Base-by-base conservation (phyloP, 2,888 invertebrate species). In the Nemotelus nigrinus region DNA sequence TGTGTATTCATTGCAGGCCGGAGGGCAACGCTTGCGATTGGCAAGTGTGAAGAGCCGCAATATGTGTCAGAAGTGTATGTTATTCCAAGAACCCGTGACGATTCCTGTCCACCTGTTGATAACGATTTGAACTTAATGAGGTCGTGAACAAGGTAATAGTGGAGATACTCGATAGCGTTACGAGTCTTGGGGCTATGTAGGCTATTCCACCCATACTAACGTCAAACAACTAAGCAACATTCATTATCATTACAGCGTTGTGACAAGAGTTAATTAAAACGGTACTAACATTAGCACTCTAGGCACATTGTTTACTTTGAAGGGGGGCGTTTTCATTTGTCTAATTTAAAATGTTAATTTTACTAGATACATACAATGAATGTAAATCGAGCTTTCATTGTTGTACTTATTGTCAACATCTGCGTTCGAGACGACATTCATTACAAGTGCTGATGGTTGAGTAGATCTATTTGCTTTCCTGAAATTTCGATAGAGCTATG, bases 301-400 rank as follows among this genome's bases (percentile, higher is more conserved):
- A 25, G 43, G 43, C 43, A 41, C 63, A 63, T 63, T 63, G 63
- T 25, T 43, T 39, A 3, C 63, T n/a, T 6, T 43, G n/a, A 3
- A 41, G 63, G 5, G 25, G 25, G 25, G 25, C 25, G 63, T 7
- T 41, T 63, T 63, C 43, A 63, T 63, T 63, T 63, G 63, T 5
- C 63, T 70, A 70, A 70, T 70, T 70, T n/a, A 70, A 70, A 47
- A 70, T 70, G 70, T 55, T 70, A 70, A 70, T 70, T 70, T 70
- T 53, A 55, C 41, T 63, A 25, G 25, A 25, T 25, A 25, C 25
- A 25, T 25, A 25, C 25, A 25, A 25, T 25, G 25, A 25, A 25
- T 25, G 25, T 25, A 25, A 25, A 25, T 25, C 25, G 25, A 25
- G 25, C 25, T 25, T 25, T 25, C 25, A 25, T 25, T 25, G 25